Percentiles rank a stretch among this genome's conserved stretches.
Evolutionary conservation across 2,888 invertebrate species (phyloP).

Genomic region (Phragmatobia fuliginosa): DNA sequence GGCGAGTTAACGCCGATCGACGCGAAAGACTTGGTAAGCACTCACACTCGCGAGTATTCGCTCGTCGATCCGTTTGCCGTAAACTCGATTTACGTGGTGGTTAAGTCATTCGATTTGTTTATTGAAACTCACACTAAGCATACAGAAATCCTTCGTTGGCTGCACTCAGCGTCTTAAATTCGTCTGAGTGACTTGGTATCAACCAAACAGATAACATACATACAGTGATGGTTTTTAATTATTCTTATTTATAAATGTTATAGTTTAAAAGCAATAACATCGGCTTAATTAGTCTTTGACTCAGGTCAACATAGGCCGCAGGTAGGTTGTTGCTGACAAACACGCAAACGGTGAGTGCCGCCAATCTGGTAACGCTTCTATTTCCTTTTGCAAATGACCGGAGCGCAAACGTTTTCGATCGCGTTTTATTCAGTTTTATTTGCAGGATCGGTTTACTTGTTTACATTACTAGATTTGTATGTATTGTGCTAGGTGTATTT

Average conservation of each 20-base stretch:
- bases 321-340: slow-evolving; percentile 40
- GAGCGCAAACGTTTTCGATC: slow-evolving; percentile 42
- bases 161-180: too few relatives aligned
- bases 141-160: too few relatives aligned
- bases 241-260: not conserved
- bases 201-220: not conserved
- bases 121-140: too few relatives aligned
- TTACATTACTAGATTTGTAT: slow-evolving; percentile 28
- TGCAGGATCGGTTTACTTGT: slow-evolving; percentile 27
- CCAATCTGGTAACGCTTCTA: slow-evolving; percentile 47
- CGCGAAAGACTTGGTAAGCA: too few relatives aligned
- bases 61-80: too few relatives aligned
- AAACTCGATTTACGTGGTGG: too few relatives aligned
- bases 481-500: slow-evolving; percentile 14
- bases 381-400: slow-evolving; percentile 50
- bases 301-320: slow-evolving; percentile 35
- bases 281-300: slow-evolving; percentile 6
- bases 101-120: too few relatives aligned
- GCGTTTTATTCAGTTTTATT: slow-evolving; percentile 45
- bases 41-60: too few relatives aligned
- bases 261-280: not conserved
- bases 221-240: not conserved
- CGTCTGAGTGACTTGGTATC: too few relatives aligned
- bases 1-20: too few relatives aligned
- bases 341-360: slow-evolving; percentile 37